Evolutionary conservation across 2,113 vertebrate species (phyloP), one percentile per base, ranked within the genome.

Genomic region (Hippocampus barbouri): DNA sequence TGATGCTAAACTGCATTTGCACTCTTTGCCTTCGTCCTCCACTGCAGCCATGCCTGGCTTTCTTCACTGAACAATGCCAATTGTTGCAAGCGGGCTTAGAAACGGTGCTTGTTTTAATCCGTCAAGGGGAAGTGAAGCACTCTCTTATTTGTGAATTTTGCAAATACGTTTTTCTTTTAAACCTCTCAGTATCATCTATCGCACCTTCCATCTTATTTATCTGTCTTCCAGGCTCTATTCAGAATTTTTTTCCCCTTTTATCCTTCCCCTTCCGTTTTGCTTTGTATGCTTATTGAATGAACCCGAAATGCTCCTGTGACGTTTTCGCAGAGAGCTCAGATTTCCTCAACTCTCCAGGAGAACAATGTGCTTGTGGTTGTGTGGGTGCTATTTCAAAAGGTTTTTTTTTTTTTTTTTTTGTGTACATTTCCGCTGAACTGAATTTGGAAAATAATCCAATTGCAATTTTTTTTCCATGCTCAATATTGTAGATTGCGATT

Each of bases 31-130:
- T 82, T 3, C 1, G 68, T 69, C 79, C 14, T 79, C 71, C 77
- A 81, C 85, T 69, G 74, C 74, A 80, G 73, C 78, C 77, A 69
- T 73, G 76, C 68, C 51, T 43, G 11, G 65, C 77, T 75, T 71
- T 86, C 81, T 84, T 74, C 51, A 7, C 77, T 53, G 72, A 86
- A 89, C 83, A 86, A 87, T 87, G 74, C 70, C 79, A 79, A 82
- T 80, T 81, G 85, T 88, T 79, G 78, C 67, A 61, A 72, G 64
- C 64, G 8, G 41, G 61, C 74, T 72, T 75, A 82, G 79, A 75
- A 85, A 83, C 69, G 71, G 59, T 79, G 68, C 73, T 56, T 65
- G 74, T 83, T 86, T 86, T 82, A 83, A 86, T 83, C 77, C 79
- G 66, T 83, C 72, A 75, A 71, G 69, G 66, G 43, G 77, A 86